Evolutionary conservation across 2,888 invertebrate genomes (phyloP).

Genomic region (Synanthedon vespiformis): DNA sequence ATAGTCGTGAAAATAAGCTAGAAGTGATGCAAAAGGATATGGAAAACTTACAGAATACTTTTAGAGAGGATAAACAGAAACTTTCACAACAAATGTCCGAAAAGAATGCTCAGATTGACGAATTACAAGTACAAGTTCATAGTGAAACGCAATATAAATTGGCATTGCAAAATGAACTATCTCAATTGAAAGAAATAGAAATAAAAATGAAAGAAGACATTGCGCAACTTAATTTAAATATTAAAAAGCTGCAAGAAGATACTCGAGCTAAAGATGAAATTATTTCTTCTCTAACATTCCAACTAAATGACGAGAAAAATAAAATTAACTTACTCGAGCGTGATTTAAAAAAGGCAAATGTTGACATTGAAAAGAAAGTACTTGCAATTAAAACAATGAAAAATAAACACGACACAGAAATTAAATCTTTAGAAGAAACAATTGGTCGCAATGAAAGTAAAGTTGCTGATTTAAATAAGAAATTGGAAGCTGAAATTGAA

Average conservation of each 20-base stretch:
- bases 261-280: slow-evolving; percentile 23
- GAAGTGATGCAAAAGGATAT: slow-evolving; percentile 18
- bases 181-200: slow-evolving; percentile 13
- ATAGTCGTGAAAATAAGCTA: slow-evolving; percentile 21
- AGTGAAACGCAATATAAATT: slow-evolving; percentile 39
- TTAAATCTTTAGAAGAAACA: slow-evolving; percentile 15
- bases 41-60: slow-evolving; percentile 5
- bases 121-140: slow-evolving; percentile 35
- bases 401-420: slow-evolving; percentile 12
- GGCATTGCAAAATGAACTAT: slow-evolving; percentile 25
- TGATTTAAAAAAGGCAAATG: slow-evolving; percentile 7
- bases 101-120: slow-evolving; percentile 27
- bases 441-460: neutral
- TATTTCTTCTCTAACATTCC: slow-evolving; percentile 20
- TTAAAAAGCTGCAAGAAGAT: slow-evolving; percentile 14
- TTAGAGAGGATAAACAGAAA: slow-evolving; percentile 25
- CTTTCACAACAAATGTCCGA: slow-evolving; percentile 31
- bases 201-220: slow-evolving; percentile 16
- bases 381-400: slow-evolving; percentile 14
- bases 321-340: neutral
- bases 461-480: neutral
- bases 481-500: neutral
- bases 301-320: slow-evolving; percentile 13
- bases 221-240: slow-evolving; percentile 15
- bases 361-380: slow-evolving; percentile 17